Evolutionary conservation across 1,140 invertebrate genomes (phyloP), one percentile per base, ranked within the genome.

Genomic region (Vollenhovia emeryi): DNA sequence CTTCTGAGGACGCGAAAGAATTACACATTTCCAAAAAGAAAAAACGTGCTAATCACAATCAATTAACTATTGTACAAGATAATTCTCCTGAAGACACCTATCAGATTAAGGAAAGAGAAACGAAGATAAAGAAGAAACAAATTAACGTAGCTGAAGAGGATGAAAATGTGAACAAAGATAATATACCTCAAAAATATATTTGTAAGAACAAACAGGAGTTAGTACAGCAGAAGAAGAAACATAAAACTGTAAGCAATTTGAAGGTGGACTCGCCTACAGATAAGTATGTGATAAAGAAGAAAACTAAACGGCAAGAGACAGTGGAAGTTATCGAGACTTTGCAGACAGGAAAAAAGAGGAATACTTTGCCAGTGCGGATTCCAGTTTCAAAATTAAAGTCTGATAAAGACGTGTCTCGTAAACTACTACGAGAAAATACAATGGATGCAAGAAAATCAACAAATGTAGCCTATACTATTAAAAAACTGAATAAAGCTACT

Each of bases 401-500:
- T 13, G 8, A 18, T 2, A 43, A 71, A 43, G 43, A 33, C 8
- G 2, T 1, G 43, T 18, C 48, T 18, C 21, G 24, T 48, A 66
- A 73, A 73, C 5, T 11, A 21, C 2, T 11, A 18, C 64, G 27
- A 13, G 52, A 55, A 2, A 7, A 43, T 69, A 9, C 18, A 21
- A 68, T 62, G 0, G 33, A 71, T 24, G 57, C 64, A 3, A 76
- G 74, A 21, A 57, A 90, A 33, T 66, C 80, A 52, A n/a, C 71
- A 71, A 55, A 52, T 11, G 0, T 9, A 15, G 48, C 21, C n/a
- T 87, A 86, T 30, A 24, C 62, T 8, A 68, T 3, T 43, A n/a
- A 87, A 48, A 75, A 80, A 33, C 48, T 71, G 5, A 3, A 57
- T 11, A 15, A 64, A 62, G 21, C 52, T 9, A 33, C 68, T 57